These are phyloP conservation scores for Hypena proboscidalis DNA, from an alignment of 2,888 invertebrate species.

Conservation along the genomic window DNA sequence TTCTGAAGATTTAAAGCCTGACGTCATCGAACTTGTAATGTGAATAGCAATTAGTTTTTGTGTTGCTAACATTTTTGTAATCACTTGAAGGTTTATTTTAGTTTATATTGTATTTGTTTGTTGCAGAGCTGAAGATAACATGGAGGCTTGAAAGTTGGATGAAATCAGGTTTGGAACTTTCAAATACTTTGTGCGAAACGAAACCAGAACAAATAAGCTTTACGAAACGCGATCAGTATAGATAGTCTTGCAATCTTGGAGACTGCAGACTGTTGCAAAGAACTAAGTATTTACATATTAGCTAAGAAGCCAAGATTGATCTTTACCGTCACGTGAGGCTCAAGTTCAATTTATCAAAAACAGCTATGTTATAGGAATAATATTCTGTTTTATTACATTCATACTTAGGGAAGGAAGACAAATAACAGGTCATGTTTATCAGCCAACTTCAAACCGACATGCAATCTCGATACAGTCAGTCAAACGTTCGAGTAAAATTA, in stretches of 20 bases:
- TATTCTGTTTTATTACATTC: too few relatives aligned
- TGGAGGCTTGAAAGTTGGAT: conserved; percentile 25
- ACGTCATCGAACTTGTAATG: conserved; percentile 12
- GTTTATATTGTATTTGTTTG: conserved; percentile 13
- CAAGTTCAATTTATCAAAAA: too few relatives aligned
- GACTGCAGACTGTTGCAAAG: too few relatives aligned
- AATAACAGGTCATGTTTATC: conserved; percentile 40
- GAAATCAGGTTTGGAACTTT: conserved; percentile 36
- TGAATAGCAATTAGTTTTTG: conserved; percentile 20
- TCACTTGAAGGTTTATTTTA: conserved; percentile 15
- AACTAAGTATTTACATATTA: too few relatives aligned
- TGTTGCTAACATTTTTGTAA: too few relatives aligned
- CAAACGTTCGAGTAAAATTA: conserved; percentile 50
- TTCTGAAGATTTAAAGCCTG: conserved; percentile 9
- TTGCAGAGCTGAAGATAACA: conserved; percentile 20
- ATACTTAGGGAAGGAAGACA: conserved; percentile 18
- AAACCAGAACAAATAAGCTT: conserved; percentile 45
- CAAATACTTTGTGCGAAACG: conserved; percentile 40
- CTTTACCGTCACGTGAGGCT: too few relatives aligned
- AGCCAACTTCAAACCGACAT: conserved; percentile 27
- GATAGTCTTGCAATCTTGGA: too few relatives aligned
- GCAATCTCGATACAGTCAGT: conserved; percentile 40
- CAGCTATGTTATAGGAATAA: too few relatives aligned
- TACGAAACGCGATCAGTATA: conserved; percentile 43
- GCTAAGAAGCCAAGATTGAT: too few relatives aligned